phyloP scores from a whole-genome alignment of 2,113 vertebrate genomes.

The Piaya cayana region DNA sequence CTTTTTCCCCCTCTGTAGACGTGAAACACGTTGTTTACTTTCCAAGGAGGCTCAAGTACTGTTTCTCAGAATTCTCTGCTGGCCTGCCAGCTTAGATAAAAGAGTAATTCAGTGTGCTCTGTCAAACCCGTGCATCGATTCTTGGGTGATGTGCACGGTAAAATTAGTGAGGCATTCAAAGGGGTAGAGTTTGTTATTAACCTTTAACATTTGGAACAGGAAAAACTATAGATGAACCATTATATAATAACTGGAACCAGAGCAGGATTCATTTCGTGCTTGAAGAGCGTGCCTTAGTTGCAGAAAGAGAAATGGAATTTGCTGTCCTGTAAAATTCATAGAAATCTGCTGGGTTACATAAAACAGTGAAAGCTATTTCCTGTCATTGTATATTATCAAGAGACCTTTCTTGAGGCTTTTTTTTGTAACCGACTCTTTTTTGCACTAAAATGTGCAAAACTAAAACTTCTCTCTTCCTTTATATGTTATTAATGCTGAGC shows the following conservation, averaged over 20 bases:
- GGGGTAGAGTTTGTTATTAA: neutral
- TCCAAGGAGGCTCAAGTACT: neutral
- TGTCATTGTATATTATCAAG: neutral
- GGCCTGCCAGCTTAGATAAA: constrained; percentile 21
- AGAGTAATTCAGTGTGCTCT: neutral
- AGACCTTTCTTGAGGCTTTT: neutral
- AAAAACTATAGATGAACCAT: neutral
- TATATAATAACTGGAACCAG: constrained; percentile 34
- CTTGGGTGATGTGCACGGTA: neutral
- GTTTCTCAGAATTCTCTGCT: constrained; percentile 18
- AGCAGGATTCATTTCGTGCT: constrained; percentile 27
- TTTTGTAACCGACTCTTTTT: neutral
- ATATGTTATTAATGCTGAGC: neutral
- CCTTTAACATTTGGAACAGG: constrained; percentile 20
- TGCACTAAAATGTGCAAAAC: neutral
- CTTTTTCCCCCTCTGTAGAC: neutral
- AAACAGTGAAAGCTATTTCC: neutral
- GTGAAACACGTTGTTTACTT: neutral
- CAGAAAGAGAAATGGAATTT: constrained; percentile 17
- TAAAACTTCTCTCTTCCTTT: neutral
- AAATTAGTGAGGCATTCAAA: neutral
- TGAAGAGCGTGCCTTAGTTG: constrained; percentile 1
- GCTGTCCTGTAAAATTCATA: constrained; percentile 26
- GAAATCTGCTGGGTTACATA: neutral
- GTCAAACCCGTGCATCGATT: neutral